Conservation (phyloP, 2,113 vertebrate species). For the Baryphthengus martii region DNA sequence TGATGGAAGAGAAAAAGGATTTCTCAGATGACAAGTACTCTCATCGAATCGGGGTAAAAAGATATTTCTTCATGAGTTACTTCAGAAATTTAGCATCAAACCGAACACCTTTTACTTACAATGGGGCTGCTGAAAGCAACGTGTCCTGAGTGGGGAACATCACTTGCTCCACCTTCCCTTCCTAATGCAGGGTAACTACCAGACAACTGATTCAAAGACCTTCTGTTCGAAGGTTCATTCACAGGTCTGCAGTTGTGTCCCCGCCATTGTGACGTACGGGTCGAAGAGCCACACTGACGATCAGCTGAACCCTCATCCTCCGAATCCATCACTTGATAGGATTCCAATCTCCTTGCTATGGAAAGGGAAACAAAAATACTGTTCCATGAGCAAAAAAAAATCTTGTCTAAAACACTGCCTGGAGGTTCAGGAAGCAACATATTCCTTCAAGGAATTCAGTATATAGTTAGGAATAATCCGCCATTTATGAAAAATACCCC, state of each 20-base stretch:
- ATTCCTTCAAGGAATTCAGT: background rate
- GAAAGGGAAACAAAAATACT: background rate
- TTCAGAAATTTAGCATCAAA: background rate
- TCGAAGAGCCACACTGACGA: conserved; percentile 25
- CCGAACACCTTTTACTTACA: conserved; percentile 70
- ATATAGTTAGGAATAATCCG: background rate
- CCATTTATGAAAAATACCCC: background rate
- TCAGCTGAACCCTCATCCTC: conserved; percentile 40
- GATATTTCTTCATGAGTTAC: background rate
- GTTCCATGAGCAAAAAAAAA: background rate
- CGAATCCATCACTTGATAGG: conserved; percentile 75
- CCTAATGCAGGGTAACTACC: conserved; percentile 43
- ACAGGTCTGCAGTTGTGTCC: conserved; percentile 63
- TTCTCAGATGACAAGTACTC: background rate
- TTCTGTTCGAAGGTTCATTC: conserved; percentile 69
- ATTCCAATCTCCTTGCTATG: conserved; percentile 81
- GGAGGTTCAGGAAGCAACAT: background rate
- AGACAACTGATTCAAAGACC: conserved; percentile 66
- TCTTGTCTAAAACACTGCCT: background rate
- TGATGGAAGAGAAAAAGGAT: background rate
- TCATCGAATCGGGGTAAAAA: background rate
- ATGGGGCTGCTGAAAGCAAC: conserved; percentile 89
- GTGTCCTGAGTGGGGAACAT: conserved; percentile 28
- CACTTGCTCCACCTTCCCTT: conserved; percentile 37
- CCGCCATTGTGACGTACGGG: conserved; percentile 32